Percentiles rank a stretch among this genome's conserved stretches.
These are phyloP conservation scores for Dromiciops gliroides DNA, from an alignment of 2,113 vertebrate species.

Conservation along the genomic window DNA sequence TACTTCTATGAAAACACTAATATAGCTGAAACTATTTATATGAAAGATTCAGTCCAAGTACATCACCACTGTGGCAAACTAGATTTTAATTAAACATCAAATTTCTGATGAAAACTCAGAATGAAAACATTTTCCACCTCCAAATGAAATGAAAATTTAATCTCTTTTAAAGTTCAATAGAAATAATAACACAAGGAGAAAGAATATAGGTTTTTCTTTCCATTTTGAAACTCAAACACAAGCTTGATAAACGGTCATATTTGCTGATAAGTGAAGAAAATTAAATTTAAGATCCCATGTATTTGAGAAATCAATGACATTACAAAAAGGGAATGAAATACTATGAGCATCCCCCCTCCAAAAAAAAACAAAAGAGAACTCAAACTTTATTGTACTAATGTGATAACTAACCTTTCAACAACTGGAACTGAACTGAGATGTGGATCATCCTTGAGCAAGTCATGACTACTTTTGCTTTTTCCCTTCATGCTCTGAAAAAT, in stretches of 20 bases:
- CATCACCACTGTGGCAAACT: neutral
- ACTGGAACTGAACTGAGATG: conserved; percentile 94
- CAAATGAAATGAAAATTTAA: conserved; percentile 31
- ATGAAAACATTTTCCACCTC: conserved; percentile 14
- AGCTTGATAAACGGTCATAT: neutral
- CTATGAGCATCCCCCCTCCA: neutral
- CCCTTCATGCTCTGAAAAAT: conserved; percentile 92
- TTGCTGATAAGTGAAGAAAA: neutral
- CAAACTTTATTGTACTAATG: neutral
- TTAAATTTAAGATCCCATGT: neutral
- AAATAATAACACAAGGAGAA: neutral
- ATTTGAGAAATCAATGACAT: neutral
- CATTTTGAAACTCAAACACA: neutral
- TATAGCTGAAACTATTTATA: conserved; percentile 43
- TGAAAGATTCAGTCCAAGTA: conserved; percentile 13
- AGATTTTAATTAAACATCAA: conserved; percentile 42
- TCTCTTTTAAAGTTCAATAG: conserved; percentile 14
- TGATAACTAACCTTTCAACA: conserved; percentile 87
- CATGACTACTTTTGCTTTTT: conserved; percentile 99
- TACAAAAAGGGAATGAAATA: neutral
- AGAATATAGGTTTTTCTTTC: neutral
- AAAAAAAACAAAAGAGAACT: no score
- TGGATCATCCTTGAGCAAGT: conserved; percentile 96
- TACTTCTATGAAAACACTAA: neutral
- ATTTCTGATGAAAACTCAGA: conserved; percentile 9